These are phyloP conservation scores for Notiomystis cincta DNA, from an alignment of 2,113 vertebrate species.

Conservation along the genomic window DNA sequence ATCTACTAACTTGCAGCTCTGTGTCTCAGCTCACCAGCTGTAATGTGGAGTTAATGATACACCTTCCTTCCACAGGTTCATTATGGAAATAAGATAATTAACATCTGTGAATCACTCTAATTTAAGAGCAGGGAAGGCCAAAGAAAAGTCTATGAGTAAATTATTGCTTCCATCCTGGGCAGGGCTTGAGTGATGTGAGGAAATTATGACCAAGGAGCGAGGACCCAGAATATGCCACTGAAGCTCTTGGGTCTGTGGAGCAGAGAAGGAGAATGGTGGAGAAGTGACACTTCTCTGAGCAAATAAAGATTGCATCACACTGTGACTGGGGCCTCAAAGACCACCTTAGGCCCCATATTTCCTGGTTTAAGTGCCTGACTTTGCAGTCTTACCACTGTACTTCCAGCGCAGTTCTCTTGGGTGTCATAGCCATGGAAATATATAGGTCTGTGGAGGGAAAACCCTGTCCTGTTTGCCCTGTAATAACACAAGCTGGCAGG, in stretches of 20 bases:
- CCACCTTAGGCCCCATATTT: neutral
- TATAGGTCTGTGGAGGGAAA: neutral
- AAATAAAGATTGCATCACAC: neutral
- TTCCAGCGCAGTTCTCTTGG: neutral
- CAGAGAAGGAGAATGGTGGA: neutral
- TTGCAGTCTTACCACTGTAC: neutral
- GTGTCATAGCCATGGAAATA: neutral
- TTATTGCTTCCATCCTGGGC: neutral
- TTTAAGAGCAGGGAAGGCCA: conserved; percentile 32
- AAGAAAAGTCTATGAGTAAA: conserved; percentile 16
- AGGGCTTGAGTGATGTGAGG: neutral
- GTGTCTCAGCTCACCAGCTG: conserved; percentile 10
- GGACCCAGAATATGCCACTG: neutral
- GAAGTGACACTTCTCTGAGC: neutral
- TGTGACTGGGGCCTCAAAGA: neutral
- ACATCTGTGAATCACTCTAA: conserved; percentile 1
- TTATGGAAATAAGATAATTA: conserved; percentile 59
- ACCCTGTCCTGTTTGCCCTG: neutral
- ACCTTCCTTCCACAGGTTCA: neutral
- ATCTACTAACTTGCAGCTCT: conserved; percentile 10
- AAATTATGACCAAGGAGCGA: neutral
- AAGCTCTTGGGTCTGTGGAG: neutral
- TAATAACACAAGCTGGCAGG: neutral
- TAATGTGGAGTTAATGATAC: neutral
- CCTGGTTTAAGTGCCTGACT: neutral